Evolutionary conservation across 23 tunicate species (phyloP).

Genomic region (Trididemnum clinides): DNA sequence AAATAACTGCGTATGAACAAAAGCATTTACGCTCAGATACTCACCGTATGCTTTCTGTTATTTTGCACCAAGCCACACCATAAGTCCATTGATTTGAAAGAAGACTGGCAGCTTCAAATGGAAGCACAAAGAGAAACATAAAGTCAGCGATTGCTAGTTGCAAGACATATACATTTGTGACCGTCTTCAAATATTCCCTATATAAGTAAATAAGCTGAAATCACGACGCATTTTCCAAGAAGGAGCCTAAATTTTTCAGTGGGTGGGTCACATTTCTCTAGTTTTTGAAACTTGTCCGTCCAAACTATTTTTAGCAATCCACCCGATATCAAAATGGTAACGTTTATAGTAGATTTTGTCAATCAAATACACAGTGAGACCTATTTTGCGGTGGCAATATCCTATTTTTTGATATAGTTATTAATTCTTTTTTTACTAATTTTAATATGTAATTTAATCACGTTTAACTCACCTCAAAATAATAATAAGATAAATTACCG

Average conservation of each 20-base stretch:
- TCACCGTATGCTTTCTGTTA: conserved; percentile 74
- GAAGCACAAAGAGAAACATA: conserved; percentile 69
- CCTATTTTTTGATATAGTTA: too few species aligned
- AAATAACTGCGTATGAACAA: not conserved
- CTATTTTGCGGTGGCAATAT: too few species aligned
- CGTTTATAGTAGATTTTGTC: too few species aligned
- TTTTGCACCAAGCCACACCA: conserved; percentile 79
- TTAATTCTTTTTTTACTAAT: too few species aligned
- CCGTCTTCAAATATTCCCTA: conserved; percentile 89
- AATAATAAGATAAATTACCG: conserved; percentile 48
- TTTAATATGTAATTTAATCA: too few species aligned
- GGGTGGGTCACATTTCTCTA: too few species aligned
- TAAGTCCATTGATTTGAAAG: conserved; percentile 53
- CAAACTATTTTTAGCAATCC: too few species aligned
- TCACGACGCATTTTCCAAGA: too few species aligned
- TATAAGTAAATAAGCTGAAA: not conserved
- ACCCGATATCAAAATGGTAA: too few species aligned
- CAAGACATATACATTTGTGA: conserved; percentile 81
- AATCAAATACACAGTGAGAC: too few species aligned
- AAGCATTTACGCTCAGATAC: not conserved
- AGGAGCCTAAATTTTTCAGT: too few species aligned
- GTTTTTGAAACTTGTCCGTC: too few species aligned
- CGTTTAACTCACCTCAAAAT: conserved; percentile 36
- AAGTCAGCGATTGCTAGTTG: conserved; percentile 91
- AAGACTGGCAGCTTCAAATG: conserved; percentile 63